Conservation (phyloP, 2,113 vertebrate genomes). For the Globicephala melas region DNA sequence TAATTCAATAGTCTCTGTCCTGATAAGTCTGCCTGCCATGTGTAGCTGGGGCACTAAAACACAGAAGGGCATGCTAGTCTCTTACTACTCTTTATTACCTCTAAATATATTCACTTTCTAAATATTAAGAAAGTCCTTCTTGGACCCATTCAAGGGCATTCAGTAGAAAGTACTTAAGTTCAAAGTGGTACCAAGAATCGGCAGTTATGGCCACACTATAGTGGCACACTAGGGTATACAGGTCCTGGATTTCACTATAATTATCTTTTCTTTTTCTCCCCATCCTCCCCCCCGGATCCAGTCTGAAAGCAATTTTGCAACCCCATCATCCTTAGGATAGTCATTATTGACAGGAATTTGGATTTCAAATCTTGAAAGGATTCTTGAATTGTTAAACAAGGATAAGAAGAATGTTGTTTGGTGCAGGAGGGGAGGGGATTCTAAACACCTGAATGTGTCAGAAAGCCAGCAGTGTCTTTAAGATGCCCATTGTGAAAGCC, state of each 20-base stretch:
- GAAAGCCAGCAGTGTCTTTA: not conserved
- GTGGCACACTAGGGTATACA: rapidly evolving
- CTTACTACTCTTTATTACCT: not conserved
- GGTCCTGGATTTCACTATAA: not conserved
- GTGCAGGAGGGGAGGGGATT: not conserved
- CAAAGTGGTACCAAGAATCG: not conserved
- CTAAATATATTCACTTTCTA: not conserved
- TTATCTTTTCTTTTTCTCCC: not conserved
- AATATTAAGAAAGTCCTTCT: not conserved
- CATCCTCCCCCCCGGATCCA: not conserved
- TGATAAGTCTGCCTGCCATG: not conserved
- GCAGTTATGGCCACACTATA: not conserved
- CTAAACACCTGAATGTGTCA: not conserved
- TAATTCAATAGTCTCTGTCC: not conserved
- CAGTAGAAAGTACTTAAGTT: not conserved
- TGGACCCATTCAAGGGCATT: not conserved
- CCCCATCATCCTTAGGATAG: not conserved
- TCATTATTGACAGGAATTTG: not conserved
- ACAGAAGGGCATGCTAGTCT: not conserved
- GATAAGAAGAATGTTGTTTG: not conserved
- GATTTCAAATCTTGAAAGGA: not conserved
- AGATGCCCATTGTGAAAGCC: not conserved
- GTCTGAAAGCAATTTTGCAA: not conserved
- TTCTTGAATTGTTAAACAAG: not conserved
- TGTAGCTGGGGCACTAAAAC: not conserved